Percentiles rank a stretch among this genome's conserved stretches.
phyloP scores from a whole-genome alignment of 1,140 invertebrate species.

The Drosophila paulistorum region DNA sequence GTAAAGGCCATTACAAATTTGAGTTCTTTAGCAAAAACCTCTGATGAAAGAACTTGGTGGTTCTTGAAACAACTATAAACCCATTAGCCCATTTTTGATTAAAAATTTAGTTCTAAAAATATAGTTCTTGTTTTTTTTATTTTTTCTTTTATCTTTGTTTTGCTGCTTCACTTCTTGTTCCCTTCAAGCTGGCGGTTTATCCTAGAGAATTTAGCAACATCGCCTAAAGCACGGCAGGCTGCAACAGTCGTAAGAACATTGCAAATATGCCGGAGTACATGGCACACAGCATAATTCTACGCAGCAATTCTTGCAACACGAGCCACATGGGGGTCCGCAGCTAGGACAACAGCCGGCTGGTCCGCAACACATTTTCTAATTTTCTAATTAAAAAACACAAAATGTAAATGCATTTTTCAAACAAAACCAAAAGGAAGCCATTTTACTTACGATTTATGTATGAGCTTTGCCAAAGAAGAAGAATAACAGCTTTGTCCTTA shows the following conservation, averaged over 20 bases:
- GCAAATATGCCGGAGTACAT: constrained; percentile 62
- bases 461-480: background rate
- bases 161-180: too few species aligned
- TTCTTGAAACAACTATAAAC: too few species aligned
- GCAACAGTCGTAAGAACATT: constrained; percentile 34
- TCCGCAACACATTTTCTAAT: constrained; percentile 68
- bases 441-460: constrained; percentile 3
- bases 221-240: constrained; percentile 33
- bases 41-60: too few species aligned
- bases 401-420: constrained; percentile 24
- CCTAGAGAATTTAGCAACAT: constrained; percentile 30
- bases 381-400: constrained; percentile 18
- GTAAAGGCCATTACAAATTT: too few species aligned
- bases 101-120: too few species aligned
- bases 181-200: background rate
- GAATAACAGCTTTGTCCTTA: constrained; percentile 5
- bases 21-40: too few species aligned
- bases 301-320: constrained; percentile 45
- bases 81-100: too few species aligned
- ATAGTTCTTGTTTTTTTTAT: too few species aligned
- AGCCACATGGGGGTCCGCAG: constrained; percentile 51
- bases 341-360: constrained; percentile 50
- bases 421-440: too few species aligned
- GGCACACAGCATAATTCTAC: constrained; percentile 56
- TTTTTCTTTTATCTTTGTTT: too few species aligned